These are phyloP conservation scores for Teleogryllus oceanicus DNA, from an alignment of 2,888 invertebrate genomes.

Conservation along the genomic window DNA sequence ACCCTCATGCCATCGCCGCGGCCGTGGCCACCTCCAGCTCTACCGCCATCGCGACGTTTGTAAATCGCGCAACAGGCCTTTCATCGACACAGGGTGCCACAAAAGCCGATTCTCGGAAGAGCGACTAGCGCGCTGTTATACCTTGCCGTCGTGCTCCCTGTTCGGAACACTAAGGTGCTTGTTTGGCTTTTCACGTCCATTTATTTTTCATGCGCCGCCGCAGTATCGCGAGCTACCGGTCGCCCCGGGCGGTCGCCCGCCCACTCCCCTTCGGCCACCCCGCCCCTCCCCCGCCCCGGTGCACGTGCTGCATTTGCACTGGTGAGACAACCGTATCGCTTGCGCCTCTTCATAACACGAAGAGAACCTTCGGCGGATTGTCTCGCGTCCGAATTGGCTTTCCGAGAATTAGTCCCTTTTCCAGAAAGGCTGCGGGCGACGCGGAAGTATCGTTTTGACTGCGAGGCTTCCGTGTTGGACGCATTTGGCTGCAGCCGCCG, in stretches of 20 bases:
- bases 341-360: neutral
- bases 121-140: neutral
- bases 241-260: neutral
- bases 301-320: slow-evolving; percentile 4
- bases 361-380: neutral
- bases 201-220: neutral
- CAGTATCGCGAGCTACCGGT: neutral
- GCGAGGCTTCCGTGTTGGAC: neutral
- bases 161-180: slow-evolving; percentile 1
- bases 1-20: no score
- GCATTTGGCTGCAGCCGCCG: neutral
- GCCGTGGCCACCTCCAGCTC: neutral
- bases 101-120: slow-evolving; percentile 9
- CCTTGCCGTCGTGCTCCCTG: neutral
- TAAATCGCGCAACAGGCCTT: slow-evolving; percentile 18
- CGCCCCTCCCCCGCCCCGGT: neutral
- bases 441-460: neutral
- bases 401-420: slow-evolving; percentile 8
- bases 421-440: neutral
- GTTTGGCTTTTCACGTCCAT: slow-evolving; percentile 18
- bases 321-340: neutral
- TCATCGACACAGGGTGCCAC: slow-evolving; percentile 18
- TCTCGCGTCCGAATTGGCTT: neutral
- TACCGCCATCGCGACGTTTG: neutral
- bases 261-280: neutral